These are phyloP conservation scores for Philypnodon macrostomus DNA, from an alignment of 2,797 vertebrate genomes.

Conservation along the genomic window DNA sequence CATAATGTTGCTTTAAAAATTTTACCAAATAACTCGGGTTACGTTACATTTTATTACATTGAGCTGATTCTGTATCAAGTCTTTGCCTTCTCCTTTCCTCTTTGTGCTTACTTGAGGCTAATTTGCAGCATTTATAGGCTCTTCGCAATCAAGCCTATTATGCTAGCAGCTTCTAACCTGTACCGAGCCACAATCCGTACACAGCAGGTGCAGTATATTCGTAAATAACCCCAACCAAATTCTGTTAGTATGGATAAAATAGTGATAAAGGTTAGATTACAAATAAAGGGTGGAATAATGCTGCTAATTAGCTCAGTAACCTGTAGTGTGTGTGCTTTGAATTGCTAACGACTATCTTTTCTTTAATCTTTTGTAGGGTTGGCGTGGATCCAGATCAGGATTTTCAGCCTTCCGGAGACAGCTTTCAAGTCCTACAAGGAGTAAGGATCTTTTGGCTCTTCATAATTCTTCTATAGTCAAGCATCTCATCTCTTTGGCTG, in stretches of 20 bases:
- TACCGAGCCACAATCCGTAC: neutral
- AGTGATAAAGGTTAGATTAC: neutral
- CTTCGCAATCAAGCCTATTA: neutral
- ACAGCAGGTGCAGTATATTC: neutral
- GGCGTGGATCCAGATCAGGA: conserved; percentile 96
- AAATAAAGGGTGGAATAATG: neutral
- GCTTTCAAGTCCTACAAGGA: conserved; percentile 95
- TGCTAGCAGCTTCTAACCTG: neutral
- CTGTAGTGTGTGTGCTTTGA: neutral
- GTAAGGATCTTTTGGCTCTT: conserved; percentile 78
- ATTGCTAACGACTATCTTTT: neutral
- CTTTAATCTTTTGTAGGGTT: conserved; percentile 75
- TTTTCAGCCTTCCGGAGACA: conserved; percentile 86
- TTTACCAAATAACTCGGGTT: too few species aligned
- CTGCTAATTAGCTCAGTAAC: neutral
- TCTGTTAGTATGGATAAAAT: neutral
- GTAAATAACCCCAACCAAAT: neutral
- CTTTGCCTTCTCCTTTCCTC: neutral
- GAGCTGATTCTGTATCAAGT: neutral
- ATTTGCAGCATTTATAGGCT: neutral
- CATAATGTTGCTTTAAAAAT: too few species aligned
- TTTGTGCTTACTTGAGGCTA: neutral
- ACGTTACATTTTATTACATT: neutral
- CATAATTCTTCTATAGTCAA: neutral
- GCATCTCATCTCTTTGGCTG: conserved; percentile 7